Evolutionary conservation across 2,113 vertebrate genomes (phyloP).

Genomic region (Sphyrna mokarran): DNA sequence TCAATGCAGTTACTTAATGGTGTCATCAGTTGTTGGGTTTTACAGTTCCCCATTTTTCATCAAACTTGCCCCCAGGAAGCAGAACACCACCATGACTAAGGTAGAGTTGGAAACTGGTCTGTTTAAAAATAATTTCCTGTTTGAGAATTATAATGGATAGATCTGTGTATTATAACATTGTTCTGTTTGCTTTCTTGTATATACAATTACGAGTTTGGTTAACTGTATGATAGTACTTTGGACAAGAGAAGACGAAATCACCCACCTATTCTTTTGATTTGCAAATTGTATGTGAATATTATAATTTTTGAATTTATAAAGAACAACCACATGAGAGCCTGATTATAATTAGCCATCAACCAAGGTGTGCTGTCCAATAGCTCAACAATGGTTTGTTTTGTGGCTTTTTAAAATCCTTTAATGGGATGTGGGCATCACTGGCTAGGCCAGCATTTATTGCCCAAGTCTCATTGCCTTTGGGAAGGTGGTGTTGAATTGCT

Average conservation of each 20-base stretch:
- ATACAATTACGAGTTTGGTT: neutral
- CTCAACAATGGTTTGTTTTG: neutral
- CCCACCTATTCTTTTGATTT: neutral
- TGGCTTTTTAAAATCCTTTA: neutral
- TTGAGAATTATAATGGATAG: neutral
- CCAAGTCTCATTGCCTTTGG: no score
- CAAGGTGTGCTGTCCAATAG: neutral
- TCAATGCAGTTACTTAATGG: constrained; percentile 77
- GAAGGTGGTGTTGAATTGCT: no score
- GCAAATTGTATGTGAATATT: neutral
- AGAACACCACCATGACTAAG: constrained; percentile 86
- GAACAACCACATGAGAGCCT: neutral
- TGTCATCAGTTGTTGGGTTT: constrained; percentile 88
- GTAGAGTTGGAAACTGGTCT: constrained; percentile 49
- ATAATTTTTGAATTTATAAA: neutral
- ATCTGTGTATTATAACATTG: neutral
- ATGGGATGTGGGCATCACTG: no score
- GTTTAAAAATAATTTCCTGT: neutral
- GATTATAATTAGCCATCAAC: neutral
- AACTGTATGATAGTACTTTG: neutral
- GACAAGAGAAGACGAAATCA: neutral
- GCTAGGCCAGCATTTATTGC: no score
- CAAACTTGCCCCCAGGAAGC: constrained; percentile 66
- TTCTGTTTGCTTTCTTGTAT: neutral
- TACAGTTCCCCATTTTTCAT: constrained; percentile 87